phyloP scores from a whole-genome alignment of 2,113 vertebrate genomes.

The Tachysurus vachellii region DNA sequence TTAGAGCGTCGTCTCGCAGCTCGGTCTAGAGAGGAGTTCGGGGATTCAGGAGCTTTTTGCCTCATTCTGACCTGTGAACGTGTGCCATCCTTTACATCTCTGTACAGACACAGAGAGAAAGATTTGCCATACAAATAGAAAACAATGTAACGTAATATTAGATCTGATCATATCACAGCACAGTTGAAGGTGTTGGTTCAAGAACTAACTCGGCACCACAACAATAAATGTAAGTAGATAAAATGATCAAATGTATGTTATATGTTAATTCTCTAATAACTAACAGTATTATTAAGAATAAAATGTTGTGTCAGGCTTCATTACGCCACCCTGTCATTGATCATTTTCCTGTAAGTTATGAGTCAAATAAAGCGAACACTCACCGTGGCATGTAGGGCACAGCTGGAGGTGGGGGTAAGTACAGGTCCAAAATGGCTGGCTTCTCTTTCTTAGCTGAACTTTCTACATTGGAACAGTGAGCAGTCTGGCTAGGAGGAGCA shows the following conservation, averaged over 20 bases:
- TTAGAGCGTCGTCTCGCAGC: conserved; percentile 76
- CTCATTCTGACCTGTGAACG: conserved; percentile 67
- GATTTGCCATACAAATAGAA: not conserved
- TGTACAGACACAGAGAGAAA: conserved; percentile 54
- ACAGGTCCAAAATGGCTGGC: conserved; percentile 83
- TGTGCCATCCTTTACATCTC: conserved; percentile 73
- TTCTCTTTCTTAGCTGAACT: conserved; percentile 79
- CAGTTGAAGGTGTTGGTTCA: not conserved
- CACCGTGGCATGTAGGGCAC: conserved; percentile 86
- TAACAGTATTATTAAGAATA: not conserved
- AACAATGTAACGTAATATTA: not conserved
- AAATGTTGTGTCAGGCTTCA: not conserved
- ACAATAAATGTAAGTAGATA: conserved; percentile 1
- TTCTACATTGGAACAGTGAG: conserved; percentile 70
- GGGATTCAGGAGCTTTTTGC: conserved; percentile 80
- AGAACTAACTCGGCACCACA: not conserved
- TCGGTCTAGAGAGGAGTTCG: conserved; percentile 86
- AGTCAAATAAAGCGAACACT: conserved; percentile 42
- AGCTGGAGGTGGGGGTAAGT: conserved; percentile 86
- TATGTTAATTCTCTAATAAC: not conserved
- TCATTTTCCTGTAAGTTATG: not conserved
- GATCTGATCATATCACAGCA: not conserved
- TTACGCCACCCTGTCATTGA: not conserved
- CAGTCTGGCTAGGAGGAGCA: conserved; percentile 61
- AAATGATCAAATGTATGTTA: not conserved